Evolutionary conservation across 2,113 vertebrate species (phyloP), one percentile per base, ranked within the genome.

Genomic region (Hyaena hyaena): DNA sequence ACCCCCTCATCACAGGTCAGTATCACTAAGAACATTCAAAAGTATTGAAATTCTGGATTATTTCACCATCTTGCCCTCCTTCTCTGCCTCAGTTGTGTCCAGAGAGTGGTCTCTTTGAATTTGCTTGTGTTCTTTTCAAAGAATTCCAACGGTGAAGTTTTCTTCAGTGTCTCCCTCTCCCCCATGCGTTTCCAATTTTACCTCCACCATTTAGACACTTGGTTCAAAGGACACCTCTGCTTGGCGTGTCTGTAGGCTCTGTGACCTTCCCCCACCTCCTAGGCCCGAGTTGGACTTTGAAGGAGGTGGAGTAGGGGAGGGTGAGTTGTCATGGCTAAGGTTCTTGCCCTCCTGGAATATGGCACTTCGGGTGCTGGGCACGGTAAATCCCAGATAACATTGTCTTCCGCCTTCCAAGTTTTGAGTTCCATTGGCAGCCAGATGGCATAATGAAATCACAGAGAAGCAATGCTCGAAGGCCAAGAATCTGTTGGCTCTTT

Each of bases 311-410:
- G 92, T 53, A 93, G 90, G 90, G 88, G 79, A 96, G 85, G 45
- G 71, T 81, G 93, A 84, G 19, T 94, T 97, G 96, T 90, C 95
- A 98, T 94, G 96, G 96, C 84, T 96, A 77, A 48, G 14, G 35
- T 90, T 97, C 81, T 96, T 73, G 85, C 97, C 92, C 87, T 97
- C 61, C 39, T 55, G 58, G 96, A 97, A 97, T 96, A 93, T 98
- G 97, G 97, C 96, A 97, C 97, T 95, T 92, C 5, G 28, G 91
- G 96, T 95, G 90, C 92, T 92, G 88, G 95, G 90, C 94, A 95
- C 69, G 17, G 96, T 94, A 95, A 96, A 97, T 97, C 95, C 93
- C 97, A 97, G 97, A 97, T 97, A 98, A 97, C 95, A 93, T 87
- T 93, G 93, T 96, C 92, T 92, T 96, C 77, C 0, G 53, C 53